These are phyloP conservation scores for Anthopleura sola DNA, from an alignment of 64 coral and sea anemone species.

Conservation along the genomic window DNA sequence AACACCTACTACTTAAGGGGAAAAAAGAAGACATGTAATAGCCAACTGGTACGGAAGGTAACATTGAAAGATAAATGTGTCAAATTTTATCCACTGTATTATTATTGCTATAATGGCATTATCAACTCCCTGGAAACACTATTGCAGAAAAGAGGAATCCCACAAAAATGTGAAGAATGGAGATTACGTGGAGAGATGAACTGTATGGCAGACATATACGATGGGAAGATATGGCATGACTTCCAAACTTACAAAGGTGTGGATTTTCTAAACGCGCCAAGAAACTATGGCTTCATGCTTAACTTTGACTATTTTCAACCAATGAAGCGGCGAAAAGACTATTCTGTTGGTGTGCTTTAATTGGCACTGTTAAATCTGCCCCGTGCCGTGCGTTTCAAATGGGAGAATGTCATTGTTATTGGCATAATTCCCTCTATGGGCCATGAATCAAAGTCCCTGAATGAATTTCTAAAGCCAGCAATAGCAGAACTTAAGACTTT, in stretches of 20 bases:
- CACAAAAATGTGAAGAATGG: slow-evolving; percentile 39
- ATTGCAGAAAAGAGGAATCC: slow-evolving; percentile 19
- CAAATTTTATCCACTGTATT: slow-evolving; percentile 16
- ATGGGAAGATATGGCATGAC: slow-evolving; percentile 1
- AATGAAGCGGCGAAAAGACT: slow-evolving; percentile 1
- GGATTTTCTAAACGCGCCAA: neutral
- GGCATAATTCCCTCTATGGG: slow-evolving; percentile 8
- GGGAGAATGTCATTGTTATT: slow-evolving; percentile 31
- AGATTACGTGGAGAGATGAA: no score
- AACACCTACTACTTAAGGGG: slow-evolving; percentile 14
- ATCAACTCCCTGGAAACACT: slow-evolving; percentile 27
- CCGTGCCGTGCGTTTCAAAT: neutral
- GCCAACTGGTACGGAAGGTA: neutral
- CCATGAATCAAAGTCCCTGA: neutral
- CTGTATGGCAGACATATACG: neutral
- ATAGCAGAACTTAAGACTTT: slow-evolving; percentile 18
- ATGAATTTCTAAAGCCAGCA: slow-evolving; percentile 27
- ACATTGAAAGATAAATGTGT: slow-evolving; percentile 4
- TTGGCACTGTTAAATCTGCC: slow-evolving; percentile 11
- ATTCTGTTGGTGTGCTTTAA: neutral
- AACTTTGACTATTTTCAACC: neutral
- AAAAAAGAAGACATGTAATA: neutral
- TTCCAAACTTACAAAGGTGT: slow-evolving; percentile 5
- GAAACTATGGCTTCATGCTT: slow-evolving; percentile 32
- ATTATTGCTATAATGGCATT: neutral